A percentile compares a stretch with the other conserved stretches of the same genome.
Conservation (phyloP, 2,113 vertebrate species). For the Irena cyanogastra region DNA sequence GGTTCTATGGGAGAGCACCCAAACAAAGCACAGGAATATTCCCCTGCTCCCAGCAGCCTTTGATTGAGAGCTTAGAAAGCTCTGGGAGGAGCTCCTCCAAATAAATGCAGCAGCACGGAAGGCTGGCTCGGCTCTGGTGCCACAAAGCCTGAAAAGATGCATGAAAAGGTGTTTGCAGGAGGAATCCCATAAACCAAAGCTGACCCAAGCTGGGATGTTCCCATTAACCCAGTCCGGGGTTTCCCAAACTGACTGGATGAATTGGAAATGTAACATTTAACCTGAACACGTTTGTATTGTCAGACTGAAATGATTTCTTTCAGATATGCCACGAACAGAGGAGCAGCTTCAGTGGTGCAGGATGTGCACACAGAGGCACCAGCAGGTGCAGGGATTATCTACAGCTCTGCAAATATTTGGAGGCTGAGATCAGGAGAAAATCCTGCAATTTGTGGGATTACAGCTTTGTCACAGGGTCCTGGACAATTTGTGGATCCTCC, state of each 20-base stretch:
- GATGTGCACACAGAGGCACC: neutral
- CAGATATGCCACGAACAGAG: accelerated
- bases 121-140: neutral
- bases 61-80: neutral
- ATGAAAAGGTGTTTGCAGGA: neutral
- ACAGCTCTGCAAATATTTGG: neutral
- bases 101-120: neutral
- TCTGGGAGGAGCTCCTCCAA: neutral
- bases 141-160: neutral
- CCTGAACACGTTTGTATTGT: neutral
- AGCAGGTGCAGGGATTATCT: neutral
- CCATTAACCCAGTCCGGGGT: neutral
- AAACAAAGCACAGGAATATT: neutral
- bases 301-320: neutral
- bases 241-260: neutral
- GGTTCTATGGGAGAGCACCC: neutral
- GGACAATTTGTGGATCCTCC: neutral
- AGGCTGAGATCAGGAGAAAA: neutral
- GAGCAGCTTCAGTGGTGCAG: accelerated
- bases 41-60: neutral
- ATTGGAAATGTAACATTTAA: neutral
- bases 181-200: neutral
- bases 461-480: neutral
- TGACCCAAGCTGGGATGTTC: neutral
- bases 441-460: neutral